A percentile compares a stretch with the other conserved stretches of the same genome.
phyloP scores from a whole-genome alignment of 2,113 vertebrate genomes.

The Pygathrix nemaeus region DNA sequence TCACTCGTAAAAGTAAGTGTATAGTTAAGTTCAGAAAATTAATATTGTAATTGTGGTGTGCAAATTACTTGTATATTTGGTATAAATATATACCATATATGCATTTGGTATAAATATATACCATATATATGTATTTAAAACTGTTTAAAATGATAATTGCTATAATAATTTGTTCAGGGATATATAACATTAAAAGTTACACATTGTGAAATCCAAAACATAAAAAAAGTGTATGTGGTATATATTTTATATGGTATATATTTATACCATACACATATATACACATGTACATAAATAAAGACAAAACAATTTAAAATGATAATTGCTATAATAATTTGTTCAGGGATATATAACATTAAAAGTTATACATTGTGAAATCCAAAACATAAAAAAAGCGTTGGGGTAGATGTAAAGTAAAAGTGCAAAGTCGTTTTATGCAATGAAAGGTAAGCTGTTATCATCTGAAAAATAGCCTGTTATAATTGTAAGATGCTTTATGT shows the following conservation, averaged over 20 bases:
- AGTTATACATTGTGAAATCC: background rate
- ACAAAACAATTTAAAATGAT: background rate
- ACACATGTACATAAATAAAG: background rate
- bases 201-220: no score
- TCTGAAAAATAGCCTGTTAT: background rate
- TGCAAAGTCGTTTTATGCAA: background rate
- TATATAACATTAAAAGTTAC: no score
- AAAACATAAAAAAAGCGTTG: background rate
- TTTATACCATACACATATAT: no score
- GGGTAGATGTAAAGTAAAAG: background rate
- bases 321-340: background rate
- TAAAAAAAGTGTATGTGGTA: no score
- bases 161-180: no score
- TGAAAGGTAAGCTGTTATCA: background rate
- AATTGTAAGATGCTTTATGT: background rate
- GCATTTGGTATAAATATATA: no score
- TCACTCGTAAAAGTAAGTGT: background rate
- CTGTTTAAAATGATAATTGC: no score
- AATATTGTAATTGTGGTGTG: background rate
- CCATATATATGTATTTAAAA: no score
- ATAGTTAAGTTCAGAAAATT: background rate
- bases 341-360: background rate
- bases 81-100: no score
- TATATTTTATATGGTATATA: no score
- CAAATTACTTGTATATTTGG: background rate